Base-by-base conservation (phyloP, 2,888 invertebrate species). In the Formica aserva region DNA sequence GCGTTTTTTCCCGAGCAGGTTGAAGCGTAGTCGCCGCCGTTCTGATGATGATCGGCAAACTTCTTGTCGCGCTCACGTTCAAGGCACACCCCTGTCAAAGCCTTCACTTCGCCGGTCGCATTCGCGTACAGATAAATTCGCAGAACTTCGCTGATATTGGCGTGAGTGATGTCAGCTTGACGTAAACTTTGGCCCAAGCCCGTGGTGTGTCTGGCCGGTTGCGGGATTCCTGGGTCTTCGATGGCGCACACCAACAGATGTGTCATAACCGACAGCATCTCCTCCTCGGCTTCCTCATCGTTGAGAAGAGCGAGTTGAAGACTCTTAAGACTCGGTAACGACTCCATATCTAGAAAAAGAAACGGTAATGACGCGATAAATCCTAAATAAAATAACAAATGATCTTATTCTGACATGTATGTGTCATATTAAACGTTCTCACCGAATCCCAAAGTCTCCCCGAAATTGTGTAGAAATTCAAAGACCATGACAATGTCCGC, bases 401-500 rank as follows among this genome's bases (percentile, higher is more conserved):
- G 2, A 13, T 38, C 29, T 66, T 35, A 65, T n/a, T 76, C 26
- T 38, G 29, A 77, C 18, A 22, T 3, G 0, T 48, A 15, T 52
- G n/a, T 29, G n/a, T 66, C 8, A n/a, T n/a, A n/a, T 52, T 52
- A 57, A 11, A n/a, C 57, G 2, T 11, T 94, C 97, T 96, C 93
- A 98, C 98, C 98, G 92, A 99, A 98, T 78, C 98, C 99, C 1
- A 99, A 96, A 0, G 98, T 98, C 95, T 98, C 98, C 74, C 98
- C 98, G 94, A 99, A 99, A 95, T 99, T 99, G 92, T 99, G 98
- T 89, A 99, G 96, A 94, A 99, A 99, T 95, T 99, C 99, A 93
- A 98, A 98, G n/a, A 98, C 97, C 97, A 99, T 99, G 32, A 99
- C 95, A 63, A 98, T 96, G 95, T 99, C 98, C 0, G 98, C 97